Evolutionary conservation across 2,888 invertebrate genomes (phyloP), one percentile per base, ranked within the genome.

Genomic region (Drosophila bunnanda): DNA sequence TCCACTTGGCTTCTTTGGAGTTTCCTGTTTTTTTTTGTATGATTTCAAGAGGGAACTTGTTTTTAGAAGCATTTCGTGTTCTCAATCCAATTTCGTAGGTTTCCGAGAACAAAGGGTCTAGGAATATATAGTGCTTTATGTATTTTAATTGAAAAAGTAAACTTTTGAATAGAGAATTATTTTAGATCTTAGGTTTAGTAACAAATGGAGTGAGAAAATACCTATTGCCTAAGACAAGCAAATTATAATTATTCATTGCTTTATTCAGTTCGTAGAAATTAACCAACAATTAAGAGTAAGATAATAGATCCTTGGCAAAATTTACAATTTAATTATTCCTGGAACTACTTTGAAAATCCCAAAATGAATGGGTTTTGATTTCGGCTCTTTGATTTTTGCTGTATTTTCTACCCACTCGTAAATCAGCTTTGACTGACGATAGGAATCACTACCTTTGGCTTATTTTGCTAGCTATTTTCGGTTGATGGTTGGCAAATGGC

Each of bases 401-500:
- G 28, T 12, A 10, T 25, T 34, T 43, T 15, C 7, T n/a, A 43
- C 43, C 61, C 13, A 36, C 36, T 22, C 62, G 39, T 65, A 44
- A 44, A 34, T 41, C 43, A 39, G 9, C 34, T 32, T 38, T n/a
- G 20, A 20, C 36, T 56, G 69, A 30, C 20, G 30, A 30, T n/a
- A 22, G 39, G 39, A 39, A 6, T 39, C 38, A 15, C 30, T n/a
- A 10, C 59, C 60, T 38, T 60, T 52, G 43, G 43, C 52, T 44
- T 70, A 44, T 58, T 58, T 50, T 32, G 52, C 36, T 13, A 13
- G 44, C 36, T 38, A 39, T 46, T 32, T 46, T 30, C 53, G 32
- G 48, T 15, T 52, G 50, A 53, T 46, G 62, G 53, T 39, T 61
- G 73, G 62, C 73, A 54, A 69, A 70, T 62, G 65, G 73, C 52